Evolutionary conservation across 1,140 invertebrate species (phyloP).

Genomic region (Lysiphlebus fabarum): DNA sequence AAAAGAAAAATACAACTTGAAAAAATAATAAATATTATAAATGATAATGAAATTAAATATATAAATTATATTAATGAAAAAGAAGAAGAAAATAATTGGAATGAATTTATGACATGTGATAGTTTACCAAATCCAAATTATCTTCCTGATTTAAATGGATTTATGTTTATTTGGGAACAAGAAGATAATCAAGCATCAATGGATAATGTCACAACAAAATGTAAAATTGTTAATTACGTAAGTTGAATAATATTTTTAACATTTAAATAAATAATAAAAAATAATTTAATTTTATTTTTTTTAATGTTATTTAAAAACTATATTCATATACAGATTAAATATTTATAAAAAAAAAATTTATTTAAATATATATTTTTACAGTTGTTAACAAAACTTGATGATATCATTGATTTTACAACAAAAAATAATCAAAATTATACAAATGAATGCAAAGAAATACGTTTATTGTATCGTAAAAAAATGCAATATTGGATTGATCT

Average conservation of each 20-base stretch:
- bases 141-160: constrained; percentile 60
- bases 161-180: constrained; percentile 61
- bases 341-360: too few relatives aligned
- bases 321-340: too few relatives aligned
- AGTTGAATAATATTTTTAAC: constrained; percentile 26
- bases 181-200: constrained; percentile 52
- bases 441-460: constrained; percentile 54
- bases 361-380: constrained; percentile 33
- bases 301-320: too few relatives aligned
- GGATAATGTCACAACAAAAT: constrained; percentile 38
- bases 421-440: constrained; percentile 33
- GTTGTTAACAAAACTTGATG: constrained; percentile 52
- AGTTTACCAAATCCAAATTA: constrained; percentile 62
- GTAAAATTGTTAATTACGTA: constrained; percentile 40
- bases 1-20: constrained; percentile 34
- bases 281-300: too few relatives aligned
- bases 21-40: constrained; percentile 24
- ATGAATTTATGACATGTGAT: constrained; percentile 61
- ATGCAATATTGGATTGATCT: constrained; percentile 53
- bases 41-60: constrained; percentile 28
- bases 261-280: too few relatives aligned
- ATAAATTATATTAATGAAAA: constrained; percentile 24
- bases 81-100: constrained; percentile 52
- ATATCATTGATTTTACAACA: constrained; percentile 44
- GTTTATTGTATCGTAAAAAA: constrained; percentile 49